Evolutionary conservation across 1,140 invertebrate genomes (phyloP).

Genomic region (Anastrepha ludens): DNA sequence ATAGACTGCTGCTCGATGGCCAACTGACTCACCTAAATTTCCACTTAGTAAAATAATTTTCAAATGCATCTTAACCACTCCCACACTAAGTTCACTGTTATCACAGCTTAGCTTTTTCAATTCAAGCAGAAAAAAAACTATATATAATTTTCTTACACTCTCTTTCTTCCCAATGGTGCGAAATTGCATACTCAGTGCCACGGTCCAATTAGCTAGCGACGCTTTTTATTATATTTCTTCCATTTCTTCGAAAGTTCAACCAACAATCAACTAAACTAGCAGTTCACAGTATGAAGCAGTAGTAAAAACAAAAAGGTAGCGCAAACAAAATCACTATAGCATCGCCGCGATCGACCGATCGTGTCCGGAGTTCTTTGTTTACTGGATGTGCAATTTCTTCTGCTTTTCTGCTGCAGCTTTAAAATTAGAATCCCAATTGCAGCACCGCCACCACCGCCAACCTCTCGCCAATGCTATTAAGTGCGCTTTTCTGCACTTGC

Average conservation of each 20-base stretch:
- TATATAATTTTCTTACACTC: too few relatives aligned
- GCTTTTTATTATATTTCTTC: too few relatives aligned
- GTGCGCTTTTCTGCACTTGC: slow-evolving; percentile 43
- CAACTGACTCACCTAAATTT: slow-evolving; percentile 10
- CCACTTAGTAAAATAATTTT: not conserved
- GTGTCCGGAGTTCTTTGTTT: slow-evolving; percentile 50
- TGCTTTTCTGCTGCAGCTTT: slow-evolving; percentile 47
- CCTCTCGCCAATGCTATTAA: not conserved
- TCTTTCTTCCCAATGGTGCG: too few relatives aligned
- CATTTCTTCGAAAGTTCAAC: too few relatives aligned
- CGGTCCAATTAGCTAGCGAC: too few relatives aligned
- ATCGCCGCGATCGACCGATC: slow-evolving; percentile 34
- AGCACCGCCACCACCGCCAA: not conserved
- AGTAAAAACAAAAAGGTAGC: not conserved
- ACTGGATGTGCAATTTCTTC: slow-evolving; percentile 49
- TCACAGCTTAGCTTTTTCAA: too few relatives aligned
- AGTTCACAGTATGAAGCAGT: not conserved
- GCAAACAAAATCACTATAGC: not conserved
- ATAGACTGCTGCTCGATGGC: not conserved
- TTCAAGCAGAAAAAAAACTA: too few relatives aligned
- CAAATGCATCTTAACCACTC: too few relatives aligned
- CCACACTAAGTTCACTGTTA: too few relatives aligned
- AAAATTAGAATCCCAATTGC: slow-evolving; percentile 46
- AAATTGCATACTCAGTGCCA: too few relatives aligned
- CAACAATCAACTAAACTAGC: not conserved